Evolutionary conservation across 2,888 invertebrate species (phyloP), one percentile per base, ranked within the genome.

Genomic region (Bhutanitis thaidina): DNA sequence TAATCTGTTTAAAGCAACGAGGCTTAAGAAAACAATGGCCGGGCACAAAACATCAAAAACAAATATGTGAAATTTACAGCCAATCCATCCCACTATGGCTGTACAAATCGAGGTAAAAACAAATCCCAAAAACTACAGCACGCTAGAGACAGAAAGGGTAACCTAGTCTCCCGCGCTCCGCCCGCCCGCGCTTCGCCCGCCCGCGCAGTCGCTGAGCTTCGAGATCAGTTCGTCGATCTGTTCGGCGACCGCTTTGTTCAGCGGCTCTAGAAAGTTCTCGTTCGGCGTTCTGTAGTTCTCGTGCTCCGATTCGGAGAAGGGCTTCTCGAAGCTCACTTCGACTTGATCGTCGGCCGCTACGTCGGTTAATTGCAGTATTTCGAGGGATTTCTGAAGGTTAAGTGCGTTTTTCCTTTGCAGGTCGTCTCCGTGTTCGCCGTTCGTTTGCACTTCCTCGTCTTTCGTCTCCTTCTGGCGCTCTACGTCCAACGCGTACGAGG

Each of bases 211-310:
- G 38, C 77, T 75, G 46, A 88, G 53, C 53, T 85, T 87, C 0
- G 82, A 72, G 30, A 88, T 87, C 59, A 88, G 59, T 53, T 83
- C 75, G 55, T 88, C 86, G 1, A 90, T 89, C 37, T 89, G 87
- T 35, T 88, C 79, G 0, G 73, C 65, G 0, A 89, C 80, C 0
- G 80, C 76, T 44, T 81, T 80, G 43, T 77, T 83, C 57, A 88
- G 51, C 0, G 83, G 82, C 34, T 88, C 86, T 38, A 84, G 41
- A 52, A 78, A 82, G 12, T 67, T 71, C 52, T 83, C 85, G 37
- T 72, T 85, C 8, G 86, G 85, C 20, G 87, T 84, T 57, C 76
- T 71, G 59, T 72, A 87, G 40, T 77, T 70, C 43, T 84, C 86
- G 53, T 76, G 72, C 27, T 82, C 81, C 0, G 78, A 74, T 32